Conservation (phyloP, 2,113 vertebrate genomes). For the Xiphorhynchus elegans region DNA sequence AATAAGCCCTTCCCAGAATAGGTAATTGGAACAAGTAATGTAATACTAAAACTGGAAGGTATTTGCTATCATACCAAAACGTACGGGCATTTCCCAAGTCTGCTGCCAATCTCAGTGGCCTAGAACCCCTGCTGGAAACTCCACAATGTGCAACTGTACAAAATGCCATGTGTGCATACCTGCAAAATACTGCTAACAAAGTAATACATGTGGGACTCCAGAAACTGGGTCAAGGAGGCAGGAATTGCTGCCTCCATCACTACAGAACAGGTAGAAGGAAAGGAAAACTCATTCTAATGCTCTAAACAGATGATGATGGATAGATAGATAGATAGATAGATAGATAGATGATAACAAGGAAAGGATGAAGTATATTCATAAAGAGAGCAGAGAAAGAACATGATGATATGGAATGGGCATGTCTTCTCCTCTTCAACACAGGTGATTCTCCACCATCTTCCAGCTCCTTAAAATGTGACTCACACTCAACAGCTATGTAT, state of each 20-base stretch:
- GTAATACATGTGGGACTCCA: neutral
- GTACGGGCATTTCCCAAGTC: neutral
- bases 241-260: neutral
- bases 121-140: neutral
- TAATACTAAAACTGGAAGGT: neutral
- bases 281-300: neutral
- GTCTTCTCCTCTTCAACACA: neutral
- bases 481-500: neutral
- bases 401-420: neutral
- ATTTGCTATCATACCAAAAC: neutral
- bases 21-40: neutral
- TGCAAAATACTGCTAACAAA: neutral
- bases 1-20: neutral
- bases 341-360: neutral
- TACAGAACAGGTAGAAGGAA: neutral
- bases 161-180: rapidly evolving
- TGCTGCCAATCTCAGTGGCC: neutral
- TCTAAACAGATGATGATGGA: neutral
- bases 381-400: neutral
- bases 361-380: neutral
- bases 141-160: neutral
- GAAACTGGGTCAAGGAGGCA: neutral
- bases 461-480: neutral
- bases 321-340: too few relatives aligned
- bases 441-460: neutral